A percentile compares a stretch with the other conserved stretches of the same genome.
These are phyloP conservation scores for Crocallis elinguaria DNA, from an alignment of 2,888 invertebrate species.

Conservation along the genomic window DNA sequence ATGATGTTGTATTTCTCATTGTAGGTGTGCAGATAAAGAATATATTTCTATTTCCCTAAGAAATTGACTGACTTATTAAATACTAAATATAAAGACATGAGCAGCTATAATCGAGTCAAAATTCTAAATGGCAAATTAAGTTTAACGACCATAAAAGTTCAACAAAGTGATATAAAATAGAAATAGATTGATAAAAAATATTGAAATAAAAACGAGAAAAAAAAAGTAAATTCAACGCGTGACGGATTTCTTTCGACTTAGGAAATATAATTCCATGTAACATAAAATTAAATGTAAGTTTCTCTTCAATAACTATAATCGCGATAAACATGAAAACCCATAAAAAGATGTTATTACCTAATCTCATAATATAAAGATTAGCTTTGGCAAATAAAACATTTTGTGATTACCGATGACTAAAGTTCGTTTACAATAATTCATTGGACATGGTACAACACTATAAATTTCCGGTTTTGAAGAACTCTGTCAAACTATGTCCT, in stretches of 20 bases:
- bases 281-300: constrained; percentile 37
- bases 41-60: too few species aligned
- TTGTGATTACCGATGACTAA: constrained; percentile 50
- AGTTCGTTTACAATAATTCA: constrained; percentile 38
- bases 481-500: constrained; percentile 6
- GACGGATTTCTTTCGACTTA: constrained; percentile 25
- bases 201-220: not conserved
- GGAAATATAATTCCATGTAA: constrained; percentile 23
- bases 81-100: too few species aligned
- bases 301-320: constrained; percentile 44
- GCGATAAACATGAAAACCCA: constrained; percentile 47
- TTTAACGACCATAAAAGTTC: not conserved
- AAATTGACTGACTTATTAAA: too few species aligned
- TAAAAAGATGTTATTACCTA: constrained; percentile 46
- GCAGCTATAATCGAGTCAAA: too few species aligned
- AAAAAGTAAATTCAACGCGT: constrained; percentile 15
- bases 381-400: constrained; percentile 58
- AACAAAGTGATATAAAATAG: not conserved
- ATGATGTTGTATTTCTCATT: too few species aligned
- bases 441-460: constrained; percentile 40
- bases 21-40: too few species aligned
- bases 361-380: constrained; percentile 53
- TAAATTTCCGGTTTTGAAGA: not conserved
- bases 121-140: too few species aligned
- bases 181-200: not conserved